Evolutionary conservation across 1,140 invertebrate species (phyloP), one percentile per base, ranked within the genome.

Genomic region (Teleopsis dalmanni): DNA sequence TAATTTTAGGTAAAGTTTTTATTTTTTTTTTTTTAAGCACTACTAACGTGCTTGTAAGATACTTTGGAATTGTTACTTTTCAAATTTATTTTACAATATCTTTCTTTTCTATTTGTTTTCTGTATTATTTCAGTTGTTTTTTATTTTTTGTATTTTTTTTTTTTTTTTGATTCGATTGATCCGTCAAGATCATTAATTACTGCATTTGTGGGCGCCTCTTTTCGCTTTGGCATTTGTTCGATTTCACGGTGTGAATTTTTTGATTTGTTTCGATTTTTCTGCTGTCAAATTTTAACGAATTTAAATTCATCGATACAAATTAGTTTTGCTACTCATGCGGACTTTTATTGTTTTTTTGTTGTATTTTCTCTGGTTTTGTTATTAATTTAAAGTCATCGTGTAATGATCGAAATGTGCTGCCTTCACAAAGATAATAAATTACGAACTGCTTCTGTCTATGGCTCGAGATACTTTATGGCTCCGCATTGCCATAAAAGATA

Each of bases 231-330:
- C 44, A 38, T 44, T 44, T 50, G 41, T 50, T 50, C 48, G 44
- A 50, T 50, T 50, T 47, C 49, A 51, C 49, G 49, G 49, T 51
- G 31, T 51, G 31, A 51, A 51, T 51, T 46, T 40, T 38, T 50
- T 35, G 21, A 42, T 50, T 50, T 44, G 27, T 36, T n/a, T 44
- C 14, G 11, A 29, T 22, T 40, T 29, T 40, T 25, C 16, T 25
- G 27, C 27, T 42, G 31, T 42, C 26, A 49, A 40, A 26, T 43
- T 25, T 38, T 42, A 36, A 29, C 19, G 9, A 40, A 16, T 48
- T 41, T 33, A 26, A 38, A 50, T 35, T 42, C 34, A 50, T 50
- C 41, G 26, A 37, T 37, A 47, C 47, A 48, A 40, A 51, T 51
- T 51, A 36, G 49, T 51, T 51, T 47, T 51, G 49, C 49, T 51